Evolutionary conservation across 2,113 vertebrate species (phyloP).

Genomic region (Lonchura striata): DNA sequence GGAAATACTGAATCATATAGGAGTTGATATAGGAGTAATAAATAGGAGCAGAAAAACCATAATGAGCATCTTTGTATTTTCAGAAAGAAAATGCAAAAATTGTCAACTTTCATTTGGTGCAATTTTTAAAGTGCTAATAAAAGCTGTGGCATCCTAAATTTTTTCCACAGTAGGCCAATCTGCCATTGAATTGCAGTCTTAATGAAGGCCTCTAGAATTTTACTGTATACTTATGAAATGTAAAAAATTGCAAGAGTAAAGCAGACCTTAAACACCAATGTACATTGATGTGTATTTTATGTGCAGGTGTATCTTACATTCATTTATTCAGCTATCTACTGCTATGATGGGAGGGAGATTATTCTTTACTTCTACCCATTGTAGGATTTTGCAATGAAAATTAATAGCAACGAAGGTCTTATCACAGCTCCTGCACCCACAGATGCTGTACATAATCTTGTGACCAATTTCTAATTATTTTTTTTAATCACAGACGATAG

Average conservation of each 20-base stretch:
- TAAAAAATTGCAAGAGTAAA: not conserved
- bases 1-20: not conserved
- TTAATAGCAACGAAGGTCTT: not conserved
- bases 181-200: not conserved
- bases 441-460: slow-evolving; percentile 7
- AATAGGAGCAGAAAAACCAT: not conserved
- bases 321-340: not conserved
- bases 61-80: not conserved
- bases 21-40: not conserved
- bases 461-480: slow-evolving; percentile 3
- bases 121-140: not conserved
- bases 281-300: not conserved
- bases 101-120: not conserved
- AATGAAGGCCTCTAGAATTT: not conserved
- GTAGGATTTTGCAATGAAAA: not conserved
- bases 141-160: not conserved
- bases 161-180: not conserved
- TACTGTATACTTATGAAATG: not conserved
- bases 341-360: not conserved
- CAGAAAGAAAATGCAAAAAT: not conserved
- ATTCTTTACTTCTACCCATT: not conserved
- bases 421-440: not conserved
- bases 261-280: not conserved
- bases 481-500: slow-evolving; percentile 12
- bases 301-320: not conserved